Base-by-base conservation (phyloP, 2,888 invertebrate genomes). In the Trichacis sp. region DNA sequence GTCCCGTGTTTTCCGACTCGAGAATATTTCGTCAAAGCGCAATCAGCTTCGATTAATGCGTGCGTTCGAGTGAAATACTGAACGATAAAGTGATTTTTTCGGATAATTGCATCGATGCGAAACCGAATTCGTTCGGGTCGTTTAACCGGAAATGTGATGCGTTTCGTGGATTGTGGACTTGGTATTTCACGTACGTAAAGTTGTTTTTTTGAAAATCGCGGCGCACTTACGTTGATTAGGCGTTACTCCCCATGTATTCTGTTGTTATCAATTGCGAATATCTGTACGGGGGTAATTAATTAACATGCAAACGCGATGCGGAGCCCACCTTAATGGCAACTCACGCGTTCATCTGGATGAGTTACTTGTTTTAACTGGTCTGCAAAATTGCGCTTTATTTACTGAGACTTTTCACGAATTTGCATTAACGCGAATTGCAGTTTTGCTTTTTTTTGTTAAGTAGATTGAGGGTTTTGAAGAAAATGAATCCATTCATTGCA, bases 331-430 rank as follows among this genome's bases (percentile, higher is more conserved):
- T 45, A 14, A 62, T 42, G 56, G 55, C 56, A 62, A 52, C 43
- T 62, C 56, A 40, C 40, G 46, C 62, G 50, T 63, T 63, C 47
- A 63, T 63, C 63, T 52, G 49, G 52, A 33, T 33, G n/a, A 33
- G 33, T 33, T 33, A 6, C 8, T 33, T n/a, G 33, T 38, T 33
- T 54, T 36, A 38, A 36, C 36, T 54, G 30, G 18, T 11, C 38
- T 30, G 38, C 12, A 40, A 48, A 53, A 48, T 42, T 33, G 51
- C 36, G 36, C 24, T 24, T 24, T 24, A 24, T 24, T 24, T 42
- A 19, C 46, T 45, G 24, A 36, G 45, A 46, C 40, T 18, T 40
- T 29, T 33, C 40, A 51, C 43, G 40, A 52, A 58, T 24, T 24
- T 24, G 24, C 24, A 24, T 24, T 24, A 5, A 24, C 8, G 24